Evolutionary conservation across 1,140 invertebrate genomes (phyloP).

Genomic region (Pachyrhynchus sulphureomaculatus): DNA sequence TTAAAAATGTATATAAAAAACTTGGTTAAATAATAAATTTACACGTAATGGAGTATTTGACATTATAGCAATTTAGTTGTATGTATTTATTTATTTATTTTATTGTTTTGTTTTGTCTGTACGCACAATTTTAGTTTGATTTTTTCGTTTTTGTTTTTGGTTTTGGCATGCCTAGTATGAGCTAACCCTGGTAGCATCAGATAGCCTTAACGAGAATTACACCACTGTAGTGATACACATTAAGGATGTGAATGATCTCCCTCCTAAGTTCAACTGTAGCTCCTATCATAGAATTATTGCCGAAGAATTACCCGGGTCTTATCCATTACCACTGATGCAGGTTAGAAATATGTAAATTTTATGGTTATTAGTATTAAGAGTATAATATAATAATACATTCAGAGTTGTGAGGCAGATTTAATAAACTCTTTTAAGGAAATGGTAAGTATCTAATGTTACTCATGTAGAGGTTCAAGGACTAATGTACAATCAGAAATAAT

Average conservation of each 20-base stretch:
- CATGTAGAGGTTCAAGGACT: too few species aligned
- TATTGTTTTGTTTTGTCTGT: background rate
- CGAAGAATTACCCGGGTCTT: constrained; percentile 64
- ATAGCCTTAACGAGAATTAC: constrained; percentile 81
- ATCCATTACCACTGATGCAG: constrained; percentile 63
- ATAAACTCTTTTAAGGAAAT: too few species aligned
- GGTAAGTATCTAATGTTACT: too few species aligned
- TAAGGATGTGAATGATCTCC: constrained; percentile 79
- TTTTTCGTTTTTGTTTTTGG: constrained; percentile 37
- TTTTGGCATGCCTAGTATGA: constrained; percentile 66
- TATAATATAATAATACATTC: too few species aligned
- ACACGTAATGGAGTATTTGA: too few species aligned
- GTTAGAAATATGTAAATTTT: constrained; percentile 56
- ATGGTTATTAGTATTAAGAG: too few species aligned
- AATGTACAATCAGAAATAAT: too few species aligned
- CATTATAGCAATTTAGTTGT: too few species aligned
- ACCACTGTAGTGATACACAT: constrained; percentile 76
- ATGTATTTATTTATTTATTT: too few species aligned
- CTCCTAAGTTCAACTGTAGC: constrained; percentile 72
- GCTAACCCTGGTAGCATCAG: constrained; percentile 81
- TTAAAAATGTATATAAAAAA: too few species aligned
- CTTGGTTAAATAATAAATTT: too few species aligned
- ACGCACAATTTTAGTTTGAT: constrained; percentile 15
- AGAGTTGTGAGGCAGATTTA: too few species aligned
- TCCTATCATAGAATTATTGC: constrained; percentile 67